Evolutionary conservation across 2,113 vertebrate genomes (phyloP).

Genomic region (Rhabdomys dilectus): DNA sequence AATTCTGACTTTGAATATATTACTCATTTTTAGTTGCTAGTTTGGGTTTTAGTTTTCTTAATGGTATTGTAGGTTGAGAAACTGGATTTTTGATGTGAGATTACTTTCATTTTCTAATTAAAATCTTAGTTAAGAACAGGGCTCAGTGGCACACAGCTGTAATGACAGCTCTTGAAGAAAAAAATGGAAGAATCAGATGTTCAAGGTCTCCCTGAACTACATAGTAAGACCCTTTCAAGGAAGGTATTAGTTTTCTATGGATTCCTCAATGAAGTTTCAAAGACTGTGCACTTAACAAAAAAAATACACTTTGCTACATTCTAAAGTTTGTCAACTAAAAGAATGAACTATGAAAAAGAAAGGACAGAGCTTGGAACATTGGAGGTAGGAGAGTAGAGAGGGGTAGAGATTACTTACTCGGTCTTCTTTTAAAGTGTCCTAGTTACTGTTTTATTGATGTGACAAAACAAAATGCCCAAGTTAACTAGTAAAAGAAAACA

Average conservation of each 20-base stretch:
- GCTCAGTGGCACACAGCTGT: not conserved
- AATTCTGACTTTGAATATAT: not conserved
- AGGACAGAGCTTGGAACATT: accelerated
- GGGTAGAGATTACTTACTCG: not conserved
- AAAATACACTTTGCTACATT: not conserved
- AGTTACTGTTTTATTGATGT: not conserved
- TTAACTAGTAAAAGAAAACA: not conserved
- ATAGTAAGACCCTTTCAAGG: not conserved
- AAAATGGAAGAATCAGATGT: not conserved
- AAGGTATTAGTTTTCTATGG: not conserved
- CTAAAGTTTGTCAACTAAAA: not conserved
- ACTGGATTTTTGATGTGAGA: not conserved
- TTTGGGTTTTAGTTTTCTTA: not conserved
- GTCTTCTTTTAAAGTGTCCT: not conserved
- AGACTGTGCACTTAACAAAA: not conserved
- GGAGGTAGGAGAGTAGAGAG: not conserved
- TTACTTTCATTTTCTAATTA: not conserved
- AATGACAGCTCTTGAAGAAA: not conserved
- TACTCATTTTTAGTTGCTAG: not conserved
- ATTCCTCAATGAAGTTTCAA: not conserved
- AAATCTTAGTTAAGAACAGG: not conserved
- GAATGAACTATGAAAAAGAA: not conserved
- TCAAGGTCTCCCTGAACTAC: not conserved
- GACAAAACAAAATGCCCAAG: not conserved
- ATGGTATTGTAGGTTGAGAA: not conserved